These are phyloP conservation scores for Nectonema munidae DNA, from an alignment of 2,888 invertebrate species.

Conservation along the genomic window DNA sequence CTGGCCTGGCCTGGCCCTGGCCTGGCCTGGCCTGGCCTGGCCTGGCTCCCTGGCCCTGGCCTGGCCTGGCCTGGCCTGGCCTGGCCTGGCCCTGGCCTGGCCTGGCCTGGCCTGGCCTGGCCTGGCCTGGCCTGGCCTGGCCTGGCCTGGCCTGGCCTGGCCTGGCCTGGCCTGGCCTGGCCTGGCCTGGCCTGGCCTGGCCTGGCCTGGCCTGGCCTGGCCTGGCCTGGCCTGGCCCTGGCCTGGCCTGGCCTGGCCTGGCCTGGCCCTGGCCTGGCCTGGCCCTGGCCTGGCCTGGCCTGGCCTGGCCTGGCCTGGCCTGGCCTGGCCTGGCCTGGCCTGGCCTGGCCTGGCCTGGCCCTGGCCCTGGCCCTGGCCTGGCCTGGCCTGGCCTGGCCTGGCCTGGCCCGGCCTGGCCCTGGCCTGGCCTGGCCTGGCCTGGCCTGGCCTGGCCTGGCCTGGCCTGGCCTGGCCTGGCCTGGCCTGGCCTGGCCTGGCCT, in stretches of 20 bases:
- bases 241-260: constrained; percentile 15
- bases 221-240: constrained; percentile 12
- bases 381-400: constrained; percentile 5
- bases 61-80: constrained; percentile 13
- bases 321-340: constrained; percentile 13
- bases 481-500: constrained; percentile 12
- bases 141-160: constrained; percentile 13
- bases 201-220: constrained; percentile 13
- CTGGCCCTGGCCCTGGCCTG: no score
- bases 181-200: constrained; percentile 16
- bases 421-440: no score
- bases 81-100: constrained; percentile 14
- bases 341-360: constrained; percentile 13
- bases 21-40: constrained; percentile 15
- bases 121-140: constrained; percentile 13
- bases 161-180: constrained; percentile 13
- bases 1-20: constrained; percentile 15
- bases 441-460: constrained; percentile 13
- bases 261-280: constrained; percentile 10
- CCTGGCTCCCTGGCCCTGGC: constrained; percentile 11
- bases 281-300: constrained; percentile 12
- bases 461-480: constrained; percentile 13
- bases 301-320: constrained; percentile 16
- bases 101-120: constrained; percentile 13
- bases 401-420: no score